Percentiles rank a stretch among this genome's conserved stretches.
These are phyloP conservation scores for Sebastes vulpes DNA, from an alignment of 2,797 vertebrate species.

Conservation along the genomic window DNA sequence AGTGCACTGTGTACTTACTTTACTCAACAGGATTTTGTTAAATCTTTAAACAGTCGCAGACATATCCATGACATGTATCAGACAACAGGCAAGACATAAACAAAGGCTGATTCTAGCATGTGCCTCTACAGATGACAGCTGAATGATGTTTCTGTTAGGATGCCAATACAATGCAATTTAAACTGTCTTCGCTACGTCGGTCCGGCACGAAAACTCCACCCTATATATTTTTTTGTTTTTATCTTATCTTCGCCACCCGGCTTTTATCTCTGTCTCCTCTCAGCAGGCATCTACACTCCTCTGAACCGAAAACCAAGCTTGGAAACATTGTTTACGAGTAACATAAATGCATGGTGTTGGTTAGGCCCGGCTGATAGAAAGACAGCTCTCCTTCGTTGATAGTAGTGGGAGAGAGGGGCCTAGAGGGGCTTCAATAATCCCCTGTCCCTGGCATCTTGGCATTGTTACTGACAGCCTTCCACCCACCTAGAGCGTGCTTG, in stretches of 20 bases:
- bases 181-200: slow-evolving; percentile 22
- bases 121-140: slow-evolving; percentile 44
- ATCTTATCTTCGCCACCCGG: slow-evolving; percentile 34
- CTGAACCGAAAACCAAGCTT: slow-evolving; percentile 48
- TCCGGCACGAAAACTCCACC: slow-evolving; percentile 20
- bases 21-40: slow-evolving; percentile 31
- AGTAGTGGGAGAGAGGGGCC: slow-evolving; percentile 61
- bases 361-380: slow-evolving; percentile 69
- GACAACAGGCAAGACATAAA: slow-evolving; percentile 23
- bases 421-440: slow-evolving; percentile 78
- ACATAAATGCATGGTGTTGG: slow-evolving; percentile 78
- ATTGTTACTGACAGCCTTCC: slow-evolving; percentile 83
- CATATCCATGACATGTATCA: slow-evolving; percentile 35
- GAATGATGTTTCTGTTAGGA: slow-evolving; percentile 49
- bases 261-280: slow-evolving; percentile 56
- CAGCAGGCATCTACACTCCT: slow-evolving; percentile 65
- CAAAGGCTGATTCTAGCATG: slow-evolving; percentile 43
- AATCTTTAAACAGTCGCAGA: slow-evolving; percentile 47
- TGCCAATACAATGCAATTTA: slow-evolving; percentile 36
- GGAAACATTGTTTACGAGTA: slow-evolving; percentile 79
- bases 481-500: slow-evolving; percentile 53
- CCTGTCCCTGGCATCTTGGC: slow-evolving; percentile 76
- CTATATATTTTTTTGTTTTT: slow-evolving; percentile 35
- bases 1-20: slow-evolving; percentile 15
- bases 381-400: slow-evolving; percentile 76